Conservation (phyloP, 2,113 vertebrate genomes). For the human region DNA sequence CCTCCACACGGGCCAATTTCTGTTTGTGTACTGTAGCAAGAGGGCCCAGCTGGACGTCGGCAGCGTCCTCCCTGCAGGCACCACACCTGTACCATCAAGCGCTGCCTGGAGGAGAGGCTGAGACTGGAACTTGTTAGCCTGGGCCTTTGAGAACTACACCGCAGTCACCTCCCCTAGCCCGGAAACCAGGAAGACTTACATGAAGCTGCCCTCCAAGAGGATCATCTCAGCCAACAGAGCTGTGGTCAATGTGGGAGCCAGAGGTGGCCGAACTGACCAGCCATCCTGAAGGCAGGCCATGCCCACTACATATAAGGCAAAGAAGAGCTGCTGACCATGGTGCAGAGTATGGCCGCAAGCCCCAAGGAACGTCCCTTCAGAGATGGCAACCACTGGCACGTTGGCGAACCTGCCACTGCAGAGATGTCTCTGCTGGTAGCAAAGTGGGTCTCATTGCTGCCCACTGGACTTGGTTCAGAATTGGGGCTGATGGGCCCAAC, state of each 20-base stretch:
- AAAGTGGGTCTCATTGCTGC: constrained; percentile 97
- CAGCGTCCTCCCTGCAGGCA: constrained; percentile 91
- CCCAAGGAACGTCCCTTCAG: constrained; percentile 97
- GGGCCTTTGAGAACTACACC: constrained; percentile 93
- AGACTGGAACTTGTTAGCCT: constrained; percentile 92
- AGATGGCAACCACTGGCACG: constrained; percentile 96
- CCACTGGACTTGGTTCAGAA: constrained; percentile 94
- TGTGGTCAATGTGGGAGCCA: constrained; percentile 93
- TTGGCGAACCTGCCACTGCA: constrained; percentile 94
- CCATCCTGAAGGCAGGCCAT: constrained; percentile 94
- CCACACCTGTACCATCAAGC: constrained; percentile 93
- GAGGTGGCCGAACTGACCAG: constrained; percentile 95
- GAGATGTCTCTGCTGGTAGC: constrained; percentile 94
- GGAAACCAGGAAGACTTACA: constrained; percentile 93
- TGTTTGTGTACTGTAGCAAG: constrained; percentile 95
- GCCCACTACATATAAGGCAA: constrained; percentile 95
- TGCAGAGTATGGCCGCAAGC: constrained; percentile 96
- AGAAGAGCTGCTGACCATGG: constrained; percentile 97
- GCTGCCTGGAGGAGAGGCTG: constrained; percentile 95
- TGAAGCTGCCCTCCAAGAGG: constrained; percentile 94
- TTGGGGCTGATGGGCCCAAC: constrained; percentile 75
- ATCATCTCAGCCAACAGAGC: constrained; percentile 94
- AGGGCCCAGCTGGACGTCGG: constrained; percentile 95
- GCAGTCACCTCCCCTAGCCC: constrained; percentile 93
- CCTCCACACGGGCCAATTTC: constrained; percentile 93